Evolutionary conservation across 23 tunicate species (phyloP).

Genomic region (Oikopleura vanhoeffeni): DNA sequence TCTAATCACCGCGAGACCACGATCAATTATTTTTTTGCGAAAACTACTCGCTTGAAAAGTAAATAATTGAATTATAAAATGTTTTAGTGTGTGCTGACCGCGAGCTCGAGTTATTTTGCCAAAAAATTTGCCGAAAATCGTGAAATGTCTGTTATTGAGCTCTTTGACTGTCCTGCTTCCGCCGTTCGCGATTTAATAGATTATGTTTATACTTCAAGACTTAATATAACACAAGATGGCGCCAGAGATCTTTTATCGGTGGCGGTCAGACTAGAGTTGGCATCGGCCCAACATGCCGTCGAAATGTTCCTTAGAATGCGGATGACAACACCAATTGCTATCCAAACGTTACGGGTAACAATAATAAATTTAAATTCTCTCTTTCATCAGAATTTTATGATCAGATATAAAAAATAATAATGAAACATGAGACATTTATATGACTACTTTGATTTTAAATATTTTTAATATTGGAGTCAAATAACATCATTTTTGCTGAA

Average conservation of each 20-base stretch:
- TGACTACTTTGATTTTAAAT: no score
- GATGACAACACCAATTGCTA: background rate
- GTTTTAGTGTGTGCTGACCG: background rate
- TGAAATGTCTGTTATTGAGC: background rate
- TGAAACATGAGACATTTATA: no score
- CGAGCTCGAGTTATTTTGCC: background rate
- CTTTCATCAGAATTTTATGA: no score
- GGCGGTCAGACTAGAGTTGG: conserved; percentile 4
- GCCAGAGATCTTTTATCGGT: background rate
- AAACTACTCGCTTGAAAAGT: no score
- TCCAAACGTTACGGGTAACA: conserved; percentile 3
- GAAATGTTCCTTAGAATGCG: background rate
- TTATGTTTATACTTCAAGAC: background rate
- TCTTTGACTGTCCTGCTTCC: background rate
- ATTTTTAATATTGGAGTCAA: no score
- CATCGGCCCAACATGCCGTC: conserved; percentile 9
- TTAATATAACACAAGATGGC: background rate
- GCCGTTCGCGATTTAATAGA: conserved; percentile 4
- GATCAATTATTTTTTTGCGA: no score
- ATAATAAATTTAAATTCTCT: no score
- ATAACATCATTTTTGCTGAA: no score
- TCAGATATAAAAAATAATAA: no score
- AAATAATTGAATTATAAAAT: no score
- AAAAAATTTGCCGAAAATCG: background rate
- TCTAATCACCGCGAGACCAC: no score